Percentiles rank a stretch among this genome's conserved stretches.
These are phyloP conservation scores for Dufourea novaeangliae DNA, from an alignment of 1,140 invertebrate genomes.

Conservation along the genomic window DNA sequence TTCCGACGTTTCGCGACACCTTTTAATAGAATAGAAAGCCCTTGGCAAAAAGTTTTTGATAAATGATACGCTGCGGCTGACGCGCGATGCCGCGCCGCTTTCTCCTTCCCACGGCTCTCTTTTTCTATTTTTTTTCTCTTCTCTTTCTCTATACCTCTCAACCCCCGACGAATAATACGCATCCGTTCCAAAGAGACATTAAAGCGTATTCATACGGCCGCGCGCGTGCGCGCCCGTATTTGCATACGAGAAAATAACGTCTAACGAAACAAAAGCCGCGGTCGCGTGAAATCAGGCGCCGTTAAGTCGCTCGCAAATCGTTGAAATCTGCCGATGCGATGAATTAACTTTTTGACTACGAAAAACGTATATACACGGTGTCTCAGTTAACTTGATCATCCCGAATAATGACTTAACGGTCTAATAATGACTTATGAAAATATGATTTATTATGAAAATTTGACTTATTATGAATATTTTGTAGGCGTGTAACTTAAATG, in stretches of 20 bases:
- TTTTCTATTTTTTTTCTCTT: background rate
- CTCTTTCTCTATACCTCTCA: background rate
- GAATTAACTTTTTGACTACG: too few relatives aligned
- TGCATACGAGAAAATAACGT: conserved; percentile 24
- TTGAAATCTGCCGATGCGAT: too few relatives aligned
- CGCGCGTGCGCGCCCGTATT: background rate
- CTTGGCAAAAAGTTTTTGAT: conserved; percentile 36
- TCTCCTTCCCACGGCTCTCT: background rate
- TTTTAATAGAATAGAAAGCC: conserved; percentile 15
- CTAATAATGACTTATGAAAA: too few relatives aligned
- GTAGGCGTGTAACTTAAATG: too few relatives aligned
- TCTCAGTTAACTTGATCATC: too few relatives aligned
- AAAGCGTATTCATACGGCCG: conserved; percentile 37
- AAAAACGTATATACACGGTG: too few relatives aligned
- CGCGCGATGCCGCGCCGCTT: background rate
- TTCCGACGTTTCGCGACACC: conserved; percentile 5
- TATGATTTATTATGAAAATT: too few relatives aligned
- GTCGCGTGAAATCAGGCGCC: conserved; percentile 12
- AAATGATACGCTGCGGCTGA: conserved; percentile 38
- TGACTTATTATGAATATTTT: too few relatives aligned
- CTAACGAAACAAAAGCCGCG: background rate
- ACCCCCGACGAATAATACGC: conserved; percentile 31
- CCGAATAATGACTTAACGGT: too few relatives aligned
- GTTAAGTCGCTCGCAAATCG: conserved; percentile 22
- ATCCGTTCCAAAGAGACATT: conserved; percentile 39